phyloP scores from a whole-genome alignment of 2,888 invertebrate genomes.

The Dynastes grantii region DNA sequence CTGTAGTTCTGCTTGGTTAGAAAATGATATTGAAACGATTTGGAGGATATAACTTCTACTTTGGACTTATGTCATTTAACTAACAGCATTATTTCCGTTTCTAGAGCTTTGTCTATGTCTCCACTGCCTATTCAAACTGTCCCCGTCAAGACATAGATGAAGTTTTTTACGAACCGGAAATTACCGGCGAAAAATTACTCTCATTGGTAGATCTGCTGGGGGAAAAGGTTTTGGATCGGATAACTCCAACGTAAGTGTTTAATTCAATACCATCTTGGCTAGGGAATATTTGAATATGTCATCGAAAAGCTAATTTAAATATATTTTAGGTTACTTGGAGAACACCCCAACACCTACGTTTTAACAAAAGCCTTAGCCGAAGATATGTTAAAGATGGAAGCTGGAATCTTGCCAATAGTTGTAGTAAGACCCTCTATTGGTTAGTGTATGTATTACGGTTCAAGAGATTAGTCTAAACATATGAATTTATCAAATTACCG shows the following conservation, averaged over 20 bases:
- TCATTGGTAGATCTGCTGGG: conserved; percentile 68
- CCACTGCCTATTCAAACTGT: conserved; percentile 80
- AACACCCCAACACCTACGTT: conserved; percentile 83
- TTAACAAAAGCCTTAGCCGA: conserved; percentile 93
- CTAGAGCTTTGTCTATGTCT: conserved; percentile 73
- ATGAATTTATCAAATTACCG: too few relatives aligned
- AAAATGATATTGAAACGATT: too few relatives aligned
- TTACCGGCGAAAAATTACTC: conserved; percentile 66
- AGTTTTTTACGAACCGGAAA: conserved; percentile 70
- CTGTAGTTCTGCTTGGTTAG: too few relatives aligned
- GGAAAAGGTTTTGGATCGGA: conserved; percentile 64
- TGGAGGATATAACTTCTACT: not conserved
- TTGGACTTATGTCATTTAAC: too few relatives aligned
- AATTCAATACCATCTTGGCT: not conserved
- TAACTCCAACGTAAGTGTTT: conserved; percentile 64
- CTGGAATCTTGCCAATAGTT: conserved; percentile 81
- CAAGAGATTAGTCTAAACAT: too few relatives aligned
- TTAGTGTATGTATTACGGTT: conserved; percentile 64
- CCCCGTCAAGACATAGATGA: conserved; percentile 72
- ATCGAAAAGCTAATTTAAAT: not conserved
- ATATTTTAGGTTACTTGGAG: conserved; percentile 48
- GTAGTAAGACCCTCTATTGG: conserved; percentile 90
- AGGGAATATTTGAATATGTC: not conserved
- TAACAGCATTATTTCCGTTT: conserved; percentile 61
- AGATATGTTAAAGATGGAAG: conserved; percentile 79